Evolutionary conservation across 2,113 vertebrate species (phyloP).

Genomic region (Nannospalax galili): DNA sequence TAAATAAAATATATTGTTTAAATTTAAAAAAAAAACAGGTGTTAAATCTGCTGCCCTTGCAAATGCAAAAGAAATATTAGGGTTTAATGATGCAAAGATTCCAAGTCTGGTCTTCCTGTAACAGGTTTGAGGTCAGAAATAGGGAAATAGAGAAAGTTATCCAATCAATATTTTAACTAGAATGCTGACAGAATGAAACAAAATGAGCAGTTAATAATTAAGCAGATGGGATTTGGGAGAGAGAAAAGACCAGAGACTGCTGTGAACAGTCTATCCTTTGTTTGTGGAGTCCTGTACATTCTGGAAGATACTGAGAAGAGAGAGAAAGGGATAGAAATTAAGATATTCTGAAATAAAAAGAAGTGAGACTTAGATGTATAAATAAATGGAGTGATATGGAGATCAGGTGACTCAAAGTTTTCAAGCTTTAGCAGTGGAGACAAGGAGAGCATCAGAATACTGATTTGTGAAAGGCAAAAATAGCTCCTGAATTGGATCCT

Average conservation of each 20-base stretch:
- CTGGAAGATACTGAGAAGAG: background rate
- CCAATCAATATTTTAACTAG: slow-evolving; percentile 1
- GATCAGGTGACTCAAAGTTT: background rate
- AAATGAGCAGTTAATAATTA: background rate
- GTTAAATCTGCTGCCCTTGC: background rate
- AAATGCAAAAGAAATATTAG: background rate
- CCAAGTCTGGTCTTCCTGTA: background rate
- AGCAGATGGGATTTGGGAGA: background rate
- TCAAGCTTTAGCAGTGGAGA: background rate
- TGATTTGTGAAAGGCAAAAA: background rate
- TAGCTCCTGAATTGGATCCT: background rate
- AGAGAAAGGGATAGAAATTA: background rate
- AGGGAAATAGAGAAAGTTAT: background rate
- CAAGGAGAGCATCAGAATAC: background rate
- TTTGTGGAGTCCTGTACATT: background rate
- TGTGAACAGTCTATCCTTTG: background rate
- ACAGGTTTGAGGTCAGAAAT: background rate
- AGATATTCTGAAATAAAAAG: background rate
- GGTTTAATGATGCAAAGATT: background rate
- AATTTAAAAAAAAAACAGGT: too few relatives aligned
- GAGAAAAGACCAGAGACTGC: background rate
- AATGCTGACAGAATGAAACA: background rate
- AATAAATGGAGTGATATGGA: background rate
- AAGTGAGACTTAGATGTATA: background rate
- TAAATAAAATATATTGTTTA: too few relatives aligned